Evolutionary conservation across 2,797 vertebrate genomes (phyloP), one percentile per base, ranked within the genome.

Genomic region (Lepus townsendii): DNA sequence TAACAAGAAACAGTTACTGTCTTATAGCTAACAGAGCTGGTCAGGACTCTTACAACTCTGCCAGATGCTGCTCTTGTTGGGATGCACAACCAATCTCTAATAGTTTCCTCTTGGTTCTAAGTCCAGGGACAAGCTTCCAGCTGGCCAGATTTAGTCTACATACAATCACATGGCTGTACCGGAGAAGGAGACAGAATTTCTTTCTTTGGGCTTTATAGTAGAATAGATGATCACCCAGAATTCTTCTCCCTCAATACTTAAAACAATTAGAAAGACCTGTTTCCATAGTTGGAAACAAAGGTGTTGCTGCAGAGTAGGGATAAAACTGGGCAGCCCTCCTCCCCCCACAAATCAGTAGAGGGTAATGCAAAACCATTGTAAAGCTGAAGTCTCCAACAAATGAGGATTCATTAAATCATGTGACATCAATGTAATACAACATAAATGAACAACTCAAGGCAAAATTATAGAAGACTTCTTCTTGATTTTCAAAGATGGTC

Each of bases 401-500:
- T 75, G 24, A 73, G 4, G 11, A 32, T 35, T 88, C 66, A 85
- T 82, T 69, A 76, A 83, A 78, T 69, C 11, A 32, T 76, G 57
- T 19, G 42, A 71, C 19, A 54, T 76, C 26, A 54, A 24, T 68
- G 57, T 90, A 78, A 57, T 50, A 69, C 17, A 88, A 85, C 60
- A 35, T 27, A 75, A 79, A 82, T 63, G 16, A 96, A 62, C 11
- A 69, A 60, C 54, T 91, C 32, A 80, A 91, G 83, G 79, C 71
- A 7, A 94, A 82, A 4, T 71, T 62, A 50, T 68, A 66, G 27
- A 88, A 65, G 47, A 92, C 22, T 78, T 5, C 72, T 89, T 92
- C 26, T 84, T 86, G 63, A 90, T 32, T 77, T 42, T 92, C 22
- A 69, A 84, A 93, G 24, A 88, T 83, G 30, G 72, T 88, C 30